phyloP scores from a whole-genome alignment of 2,113 vertebrate species.

The Pongo abelii region DNA sequence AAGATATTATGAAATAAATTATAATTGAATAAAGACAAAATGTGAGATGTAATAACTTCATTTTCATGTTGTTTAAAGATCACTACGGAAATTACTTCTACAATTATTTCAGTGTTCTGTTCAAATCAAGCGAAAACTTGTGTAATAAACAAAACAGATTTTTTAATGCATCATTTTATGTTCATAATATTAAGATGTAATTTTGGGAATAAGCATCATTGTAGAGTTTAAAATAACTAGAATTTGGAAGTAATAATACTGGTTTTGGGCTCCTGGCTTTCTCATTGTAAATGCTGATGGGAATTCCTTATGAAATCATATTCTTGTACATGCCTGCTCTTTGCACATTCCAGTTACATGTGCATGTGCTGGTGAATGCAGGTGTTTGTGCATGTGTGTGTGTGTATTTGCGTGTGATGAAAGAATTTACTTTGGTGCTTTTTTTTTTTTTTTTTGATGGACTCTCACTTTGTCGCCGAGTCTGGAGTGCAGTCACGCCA shows the following conservation, averaged over 20 bases:
- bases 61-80: not conserved
- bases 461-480: no score
- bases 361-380: accelerated
- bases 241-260: not conserved
- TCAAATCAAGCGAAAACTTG: not conserved
- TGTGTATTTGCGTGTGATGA: no score
- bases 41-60: not conserved
- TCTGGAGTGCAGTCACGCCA: no score
- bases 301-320: not conserved
- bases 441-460: no score
- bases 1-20: not conserved
- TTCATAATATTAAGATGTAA: constrained; percentile 9
- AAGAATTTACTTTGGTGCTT: not conserved
- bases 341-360: not conserved
- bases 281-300: not conserved
- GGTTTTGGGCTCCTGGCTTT: not conserved
- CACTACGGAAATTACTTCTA: not conserved
- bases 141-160: not conserved
- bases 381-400: not conserved
- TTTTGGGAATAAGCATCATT: not conserved
- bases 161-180: not conserved
- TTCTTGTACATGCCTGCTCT: accelerated
- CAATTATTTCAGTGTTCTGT: not conserved
- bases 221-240: not conserved
- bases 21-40: not conserved